A percentile compares a stretch with the other conserved stretches of the same genome.
Conservation (phyloP, 1,140 invertebrate genomes). For the Hylyphantes graminicola region DNA sequence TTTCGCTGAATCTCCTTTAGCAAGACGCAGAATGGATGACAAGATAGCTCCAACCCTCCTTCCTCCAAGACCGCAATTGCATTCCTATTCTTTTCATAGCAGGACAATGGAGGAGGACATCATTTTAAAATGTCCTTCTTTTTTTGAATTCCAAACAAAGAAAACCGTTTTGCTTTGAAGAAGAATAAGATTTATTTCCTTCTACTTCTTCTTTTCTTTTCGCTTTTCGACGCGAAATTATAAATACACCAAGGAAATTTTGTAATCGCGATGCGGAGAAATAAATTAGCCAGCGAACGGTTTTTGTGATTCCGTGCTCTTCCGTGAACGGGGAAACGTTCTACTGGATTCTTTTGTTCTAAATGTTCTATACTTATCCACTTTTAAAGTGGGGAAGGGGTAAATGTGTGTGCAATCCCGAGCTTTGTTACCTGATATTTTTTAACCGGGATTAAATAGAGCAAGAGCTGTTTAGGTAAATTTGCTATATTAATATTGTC, state of each 20-base stretch:
- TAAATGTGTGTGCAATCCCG: too few species aligned
- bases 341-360: slow-evolving; percentile 21
- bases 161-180: slow-evolving; percentile 35
- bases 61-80: slow-evolving; percentile 22
- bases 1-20: not conserved
- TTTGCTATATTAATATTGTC: too few species aligned
- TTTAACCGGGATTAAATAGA: too few species aligned
- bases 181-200: slow-evolving; percentile 17
- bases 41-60: not conserved
- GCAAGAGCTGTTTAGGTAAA: too few species aligned
- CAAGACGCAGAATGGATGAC: slow-evolving; percentile 3
- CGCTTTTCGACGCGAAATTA: slow-evolving; percentile 31
- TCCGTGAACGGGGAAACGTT: not conserved
- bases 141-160: slow-evolving; percentile 28
- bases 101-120: slow-evolving; percentile 10
- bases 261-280: slow-evolving; percentile 39
- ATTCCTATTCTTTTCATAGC: slow-evolving; percentile 29
- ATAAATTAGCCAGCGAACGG: slow-evolving; percentile 26
- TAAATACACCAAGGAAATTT: slow-evolving; percentile 39
- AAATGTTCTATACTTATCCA: slow-evolving; percentile 13
- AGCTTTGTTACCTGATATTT: too few species aligned
- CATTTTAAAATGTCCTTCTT: slow-evolving; percentile 24
- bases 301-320: slow-evolving; percentile 1
- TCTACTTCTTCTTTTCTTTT: not conserved
- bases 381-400: too few species aligned